Evolutionary conservation across 2,797 vertebrate genomes (phyloP), one percentile per base, ranked within the genome.

Genomic region (Brachyrhaphis roseni): DNA sequence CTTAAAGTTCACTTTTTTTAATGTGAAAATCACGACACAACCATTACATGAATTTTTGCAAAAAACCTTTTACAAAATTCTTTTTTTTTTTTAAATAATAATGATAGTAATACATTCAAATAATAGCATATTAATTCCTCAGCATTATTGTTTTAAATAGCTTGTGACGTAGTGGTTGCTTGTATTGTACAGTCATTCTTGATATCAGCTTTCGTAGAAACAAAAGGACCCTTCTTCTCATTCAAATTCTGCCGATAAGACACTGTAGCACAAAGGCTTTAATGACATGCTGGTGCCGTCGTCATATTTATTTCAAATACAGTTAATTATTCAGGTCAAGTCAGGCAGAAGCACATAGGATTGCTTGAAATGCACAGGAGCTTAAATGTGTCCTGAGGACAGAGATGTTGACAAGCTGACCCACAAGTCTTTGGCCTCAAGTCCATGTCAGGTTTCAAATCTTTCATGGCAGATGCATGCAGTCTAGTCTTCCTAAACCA

Each of bases 51-150:
- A 85, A 90, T 84, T 87, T 72, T 91, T 91, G 93, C 91, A 95
- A 94, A 89, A 74, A n/a, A 55, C 26, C 26, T 55, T 91, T 90
- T 92, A 94, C 92, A 94, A 91, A 92, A 91, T 89, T 74, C 91
- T 80, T 94, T 88, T 90, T 80, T 87, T 46, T 20, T 20, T 82
- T 96, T 96, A 96, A 96, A 96, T 96, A 96, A 95, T 94, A 94
- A 84, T 88, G 85, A 93, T 88, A 94, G 81, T 83, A 90, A 87
- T 92, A 96, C 95, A 95, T 95, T 95, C 92, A 95, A 94, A 95
- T 90, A 92, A 94, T 93, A 95, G 93, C 89, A 93, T 93, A 90
- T 93, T 92, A 90, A 78, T 91, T 93, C 87, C 88, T 94, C 88
- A 86, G 87, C 92, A 93, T 93, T 93, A 91, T 92, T 88, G 79